Conservation (phyloP, 2,113 vertebrate species). For the Corythornis madagascariensis region DNA sequence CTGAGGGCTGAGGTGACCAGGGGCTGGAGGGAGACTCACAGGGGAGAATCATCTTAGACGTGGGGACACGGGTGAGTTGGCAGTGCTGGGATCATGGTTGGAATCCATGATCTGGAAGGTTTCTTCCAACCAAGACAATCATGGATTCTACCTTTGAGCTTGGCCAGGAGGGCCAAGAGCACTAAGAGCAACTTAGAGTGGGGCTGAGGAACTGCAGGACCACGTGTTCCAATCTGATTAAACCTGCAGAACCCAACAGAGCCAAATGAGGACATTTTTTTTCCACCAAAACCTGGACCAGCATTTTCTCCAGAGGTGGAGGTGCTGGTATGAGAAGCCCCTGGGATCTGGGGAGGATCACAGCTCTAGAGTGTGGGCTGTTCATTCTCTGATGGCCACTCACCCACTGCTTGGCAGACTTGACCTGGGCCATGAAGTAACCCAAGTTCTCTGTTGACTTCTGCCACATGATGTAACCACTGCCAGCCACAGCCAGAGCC, state of each 20-base stretch:
- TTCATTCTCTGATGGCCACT: background rate
- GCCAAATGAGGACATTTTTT: background rate
- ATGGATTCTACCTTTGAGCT: background rate
- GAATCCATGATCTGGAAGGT: no score
- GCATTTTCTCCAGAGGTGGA: background rate
- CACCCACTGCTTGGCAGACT: conserved; percentile 71
- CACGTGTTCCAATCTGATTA: background rate
- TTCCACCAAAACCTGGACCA: background rate
- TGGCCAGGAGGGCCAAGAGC: background rate
- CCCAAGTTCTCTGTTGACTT: conserved; percentile 41
- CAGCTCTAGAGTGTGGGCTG: background rate
- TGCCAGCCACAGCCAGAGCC: conserved; percentile 72
- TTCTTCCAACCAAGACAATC: background rate
- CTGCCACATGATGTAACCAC: conserved; percentile 78
- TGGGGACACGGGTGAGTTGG: background rate
- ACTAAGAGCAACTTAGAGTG: background rate
- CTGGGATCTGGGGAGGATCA: background rate
- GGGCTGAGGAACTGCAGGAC: background rate
- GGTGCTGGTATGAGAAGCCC: background rate
- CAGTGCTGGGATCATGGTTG: background rate
- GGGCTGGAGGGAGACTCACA: background rate
- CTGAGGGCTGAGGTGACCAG: background rate
- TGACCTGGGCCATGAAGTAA: conserved; percentile 73
- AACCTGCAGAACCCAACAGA: background rate
- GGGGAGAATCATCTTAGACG: background rate